Conservation (phyloP, 2,888 invertebrate genomes). For the Tipula helvola region DNA sequence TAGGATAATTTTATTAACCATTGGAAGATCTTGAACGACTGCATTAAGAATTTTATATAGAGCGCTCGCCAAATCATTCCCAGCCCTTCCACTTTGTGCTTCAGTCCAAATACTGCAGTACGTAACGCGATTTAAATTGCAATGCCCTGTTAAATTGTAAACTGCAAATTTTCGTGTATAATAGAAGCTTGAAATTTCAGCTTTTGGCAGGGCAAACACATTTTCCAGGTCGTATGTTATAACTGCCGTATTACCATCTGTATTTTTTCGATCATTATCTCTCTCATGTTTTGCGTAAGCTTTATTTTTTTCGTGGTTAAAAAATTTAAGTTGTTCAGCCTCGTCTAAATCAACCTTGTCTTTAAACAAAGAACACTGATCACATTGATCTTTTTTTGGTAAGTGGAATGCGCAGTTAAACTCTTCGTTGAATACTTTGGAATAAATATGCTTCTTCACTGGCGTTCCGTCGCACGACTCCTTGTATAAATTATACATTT, state of each 20-base stretch:
- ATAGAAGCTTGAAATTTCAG: too few relatives aligned
- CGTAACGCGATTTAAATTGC: too few relatives aligned
- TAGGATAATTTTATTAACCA: not conserved
- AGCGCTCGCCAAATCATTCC: not conserved
- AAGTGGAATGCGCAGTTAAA: not conserved
- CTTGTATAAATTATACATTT: conserved; percentile 16
- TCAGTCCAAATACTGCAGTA: not conserved
- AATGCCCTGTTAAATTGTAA: too few relatives aligned
- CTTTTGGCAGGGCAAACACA: not conserved
- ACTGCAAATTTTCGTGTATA: too few relatives aligned
- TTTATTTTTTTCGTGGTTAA: too few relatives aligned
- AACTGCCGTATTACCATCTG: not conserved
- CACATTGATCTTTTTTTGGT: not conserved
- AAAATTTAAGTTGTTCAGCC: not conserved
- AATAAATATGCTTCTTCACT: not conserved
- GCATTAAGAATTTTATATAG: not conserved
- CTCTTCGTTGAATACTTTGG: not conserved
- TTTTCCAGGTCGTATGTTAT: not conserved
- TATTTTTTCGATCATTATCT: conserved; percentile 6
- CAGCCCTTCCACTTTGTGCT: not conserved
- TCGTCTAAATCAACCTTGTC: not conserved
- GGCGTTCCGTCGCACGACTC: not conserved
- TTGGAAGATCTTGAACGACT: not conserved
- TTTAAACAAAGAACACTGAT: conserved; percentile 5
- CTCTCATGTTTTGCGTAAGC: not conserved